phyloP scores from a whole-genome alignment of 2,888 invertebrate species.

The Barypeithes pellucidus region DNA sequence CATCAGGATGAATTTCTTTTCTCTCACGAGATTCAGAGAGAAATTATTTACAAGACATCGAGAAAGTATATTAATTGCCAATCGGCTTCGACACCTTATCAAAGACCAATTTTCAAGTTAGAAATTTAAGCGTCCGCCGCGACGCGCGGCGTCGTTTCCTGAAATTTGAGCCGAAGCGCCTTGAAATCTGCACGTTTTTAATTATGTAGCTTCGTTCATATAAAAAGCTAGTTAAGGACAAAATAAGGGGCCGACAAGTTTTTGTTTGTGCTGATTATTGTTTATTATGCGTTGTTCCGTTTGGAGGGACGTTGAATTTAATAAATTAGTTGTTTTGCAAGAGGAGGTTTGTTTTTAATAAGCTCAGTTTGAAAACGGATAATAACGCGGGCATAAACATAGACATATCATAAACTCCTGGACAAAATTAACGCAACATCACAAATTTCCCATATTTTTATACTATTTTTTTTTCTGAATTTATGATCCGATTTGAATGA shows the following conservation, averaged over 20 bases:
- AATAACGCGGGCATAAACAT: no score
- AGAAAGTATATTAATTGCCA: constrained; percentile 18
- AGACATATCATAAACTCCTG: no score
- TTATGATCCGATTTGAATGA: no score
- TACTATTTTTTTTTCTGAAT: no score
- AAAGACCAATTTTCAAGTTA: neutral
- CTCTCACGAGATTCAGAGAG: neutral
- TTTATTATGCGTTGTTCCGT: neutral
- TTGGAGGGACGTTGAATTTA: neutral
- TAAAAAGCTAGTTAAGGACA: constrained; percentile 3
- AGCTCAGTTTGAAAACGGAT: neutral
- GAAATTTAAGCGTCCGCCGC: neutral
- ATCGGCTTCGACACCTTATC: constrained; percentile 14
- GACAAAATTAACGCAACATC: no score
- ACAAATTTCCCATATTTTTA: no score
- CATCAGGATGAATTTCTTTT: neutral
- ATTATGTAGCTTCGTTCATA: neutral
- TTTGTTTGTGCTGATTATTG: neutral
- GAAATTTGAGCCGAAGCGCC: constrained; percentile 1
- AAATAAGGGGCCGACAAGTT: neutral
- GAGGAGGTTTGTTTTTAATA: neutral
- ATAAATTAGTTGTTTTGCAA: neutral
- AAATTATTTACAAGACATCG: constrained; percentile 14
- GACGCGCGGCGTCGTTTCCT: neutral
- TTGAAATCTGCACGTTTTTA: constrained; percentile 10